These are phyloP conservation scores for Microtus obscurus DNA, from an alignment of 2,797 vertebrate species.

Conservation along the genomic window DNA sequence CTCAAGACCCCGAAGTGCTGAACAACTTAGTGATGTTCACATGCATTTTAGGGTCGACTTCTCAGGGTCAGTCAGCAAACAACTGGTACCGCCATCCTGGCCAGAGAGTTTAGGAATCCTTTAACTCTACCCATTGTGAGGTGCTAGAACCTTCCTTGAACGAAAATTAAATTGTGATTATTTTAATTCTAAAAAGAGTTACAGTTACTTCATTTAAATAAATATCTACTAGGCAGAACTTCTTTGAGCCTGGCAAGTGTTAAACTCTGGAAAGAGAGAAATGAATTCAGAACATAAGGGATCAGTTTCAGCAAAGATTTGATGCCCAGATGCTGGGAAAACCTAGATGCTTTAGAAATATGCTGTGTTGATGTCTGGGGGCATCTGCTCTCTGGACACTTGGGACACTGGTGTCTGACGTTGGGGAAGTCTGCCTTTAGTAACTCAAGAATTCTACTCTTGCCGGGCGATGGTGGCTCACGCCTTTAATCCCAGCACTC, in stretches of 20 bases:
- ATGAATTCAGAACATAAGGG: not conserved
- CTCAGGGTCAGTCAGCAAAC: not conserved
- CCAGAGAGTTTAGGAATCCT: not conserved
- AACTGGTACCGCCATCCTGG: rapidly evolving
- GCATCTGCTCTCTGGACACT: not conserved
- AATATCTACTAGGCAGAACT: not conserved
- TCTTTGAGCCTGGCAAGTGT: not conserved
- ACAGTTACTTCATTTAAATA: not conserved
- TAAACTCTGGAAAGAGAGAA: not conserved
- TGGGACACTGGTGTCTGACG: not conserved
- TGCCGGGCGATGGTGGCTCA: no score
- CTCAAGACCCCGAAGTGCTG: not conserved
- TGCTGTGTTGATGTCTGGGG: not conserved
- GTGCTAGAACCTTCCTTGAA: not conserved
- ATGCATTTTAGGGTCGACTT: rapidly evolving
- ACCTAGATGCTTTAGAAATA: not conserved
- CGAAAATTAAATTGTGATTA: not conserved
- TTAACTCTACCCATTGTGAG: no score
- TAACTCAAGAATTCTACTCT: not conserved
- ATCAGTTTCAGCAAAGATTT: not conserved
- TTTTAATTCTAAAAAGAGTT: not conserved
- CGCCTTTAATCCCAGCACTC: no score
- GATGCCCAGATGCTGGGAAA: not conserved
- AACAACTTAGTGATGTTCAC: not conserved
- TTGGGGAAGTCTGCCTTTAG: not conserved